Conservation (phyloP, 2,113 vertebrate species). For the Thalassoma bifasciatum region DNA sequence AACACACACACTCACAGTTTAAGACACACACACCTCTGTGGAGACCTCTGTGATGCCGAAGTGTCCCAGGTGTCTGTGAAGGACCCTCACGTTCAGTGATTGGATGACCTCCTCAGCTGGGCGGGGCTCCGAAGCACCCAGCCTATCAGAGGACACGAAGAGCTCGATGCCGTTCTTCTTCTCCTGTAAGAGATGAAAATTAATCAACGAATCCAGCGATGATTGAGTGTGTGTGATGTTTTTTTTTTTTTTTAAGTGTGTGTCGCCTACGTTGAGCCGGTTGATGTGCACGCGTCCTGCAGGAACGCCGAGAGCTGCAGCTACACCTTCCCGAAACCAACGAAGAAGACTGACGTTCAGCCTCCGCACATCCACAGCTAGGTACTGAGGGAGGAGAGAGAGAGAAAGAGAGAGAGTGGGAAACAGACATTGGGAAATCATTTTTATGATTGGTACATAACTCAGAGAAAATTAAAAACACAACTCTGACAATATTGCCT, state of each 20-base stretch:
- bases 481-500: too few relatives aligned
- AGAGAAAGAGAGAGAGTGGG: neutral
- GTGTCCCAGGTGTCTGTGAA: constrained; percentile 89
- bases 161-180: constrained; percentile 93
- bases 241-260: neutral
- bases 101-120: constrained; percentile 91
- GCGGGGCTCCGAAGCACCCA: constrained; percentile 83
- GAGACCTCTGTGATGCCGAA: constrained; percentile 93
- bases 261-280: constrained; percentile 88
- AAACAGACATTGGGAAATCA: too few relatives aligned
- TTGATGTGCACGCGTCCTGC: constrained; percentile 93
- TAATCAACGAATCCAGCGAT: neutral
- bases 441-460: too few relatives aligned
- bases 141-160: constrained; percentile 90
- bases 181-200: constrained; percentile 75
- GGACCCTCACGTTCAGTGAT: constrained; percentile 90
- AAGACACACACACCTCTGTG: constrained; percentile 87
- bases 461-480: too few relatives aligned
- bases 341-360: constrained; percentile 91
- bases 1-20: neutral
- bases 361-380: constrained; percentile 92
- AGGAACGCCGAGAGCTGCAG: constrained; percentile 88
- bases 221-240: neutral
- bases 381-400: constrained; percentile 82
- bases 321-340: constrained; percentile 91